Base-by-base conservation (phyloP, 2,113 vertebrate genomes). In the Nicator chloris region DNA sequence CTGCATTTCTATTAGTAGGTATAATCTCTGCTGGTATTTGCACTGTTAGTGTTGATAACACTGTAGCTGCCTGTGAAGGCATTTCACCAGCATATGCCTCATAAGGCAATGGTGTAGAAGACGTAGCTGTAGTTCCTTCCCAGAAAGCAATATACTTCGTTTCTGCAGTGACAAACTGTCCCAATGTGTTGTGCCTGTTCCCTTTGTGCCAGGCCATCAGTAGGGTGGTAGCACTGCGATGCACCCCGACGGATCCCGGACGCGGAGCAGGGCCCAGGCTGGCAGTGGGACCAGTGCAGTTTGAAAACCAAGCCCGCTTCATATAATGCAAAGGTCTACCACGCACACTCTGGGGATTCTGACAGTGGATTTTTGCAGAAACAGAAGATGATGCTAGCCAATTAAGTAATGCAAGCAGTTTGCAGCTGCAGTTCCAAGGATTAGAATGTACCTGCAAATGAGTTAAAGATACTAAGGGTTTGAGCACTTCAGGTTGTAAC, bases 381-480 rank as follows among this genome's bases (percentile, higher is more conserved):
- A 98, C 11, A 45, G 95, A 89, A 93, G 97, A 98, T 3, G 93
- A 97, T 47, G 80, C 60, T 19, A 98, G 82, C 97, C 98, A 98
- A 61, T 96, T 97, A 28, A 91, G 96, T 71, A 98, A 96, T 3
- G 70, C 63, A 68, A 96, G 80, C 53, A 98, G 92, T 96, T 87
- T 97, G 95, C 97, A 98, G 88, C 95, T 97, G 96, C 97, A 98
- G 82, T 98, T 96, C 98, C 98, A 98, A 90, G 98, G 98, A 96
- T 98, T 98, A 66, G 95, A 97, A 93, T 96, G 96, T 80, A 98
- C 91, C 37, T 97, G 97, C 56, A 98, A 96, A 66, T 95, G 96
- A 92, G 82, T 98, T 97, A 98, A 80, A 94, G 98, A 98, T 47
- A 97, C 94, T 65, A 98, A 96, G 70, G 98, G 97, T 64, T 97